Conservation (phyloP, 2,888 invertebrate genomes). For the Sphaeridia pumilis region DNA sequence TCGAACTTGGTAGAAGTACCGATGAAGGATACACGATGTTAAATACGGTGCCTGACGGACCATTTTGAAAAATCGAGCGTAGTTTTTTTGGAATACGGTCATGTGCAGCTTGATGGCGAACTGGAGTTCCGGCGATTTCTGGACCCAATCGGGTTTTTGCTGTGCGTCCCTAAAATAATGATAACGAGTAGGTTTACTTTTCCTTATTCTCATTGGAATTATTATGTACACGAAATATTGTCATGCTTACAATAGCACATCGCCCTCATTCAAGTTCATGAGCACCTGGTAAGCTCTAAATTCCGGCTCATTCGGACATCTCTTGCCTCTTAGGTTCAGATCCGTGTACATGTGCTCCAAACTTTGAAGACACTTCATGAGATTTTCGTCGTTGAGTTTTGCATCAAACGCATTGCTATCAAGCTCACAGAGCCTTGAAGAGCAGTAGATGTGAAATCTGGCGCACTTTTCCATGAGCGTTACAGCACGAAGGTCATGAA, state of each 20-base stretch:
- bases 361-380: conserved; percentile 93
- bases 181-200: no score
- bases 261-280: conserved; percentile 80
- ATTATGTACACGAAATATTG: no score
- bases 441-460: conserved; percentile 90
- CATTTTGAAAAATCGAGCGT: conserved; percentile 77
- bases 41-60: conserved; percentile 65
- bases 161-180: conserved; percentile 56
- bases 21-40: conserved; percentile 76
- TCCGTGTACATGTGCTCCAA: conserved; percentile 94
- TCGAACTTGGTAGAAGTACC: conserved; percentile 81
- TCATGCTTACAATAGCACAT: conserved; percentile 44
- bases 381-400: conserved; percentile 90
- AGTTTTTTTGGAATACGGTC: conserved; percentile 80
- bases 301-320: conserved; percentile 76
- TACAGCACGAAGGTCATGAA: conserved; percentile 71
- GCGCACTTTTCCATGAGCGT: conserved; percentile 86
- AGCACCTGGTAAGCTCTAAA: conserved; percentile 88
- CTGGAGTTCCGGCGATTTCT: conserved; percentile 60
- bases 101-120: conserved; percentile 73
- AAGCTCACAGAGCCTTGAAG: conserved; percentile 76
- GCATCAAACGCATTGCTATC: conserved; percentile 82
- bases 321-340: conserved; percentile 51
- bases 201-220: no score
- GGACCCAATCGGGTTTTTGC: conserved; percentile 59